Percentiles rank a stretch among this genome's conserved stretches.
These are phyloP conservation scores for Campylorhamphus procurvoides DNA, from an alignment of 2,113 vertebrate species.

Conservation along the genomic window DNA sequence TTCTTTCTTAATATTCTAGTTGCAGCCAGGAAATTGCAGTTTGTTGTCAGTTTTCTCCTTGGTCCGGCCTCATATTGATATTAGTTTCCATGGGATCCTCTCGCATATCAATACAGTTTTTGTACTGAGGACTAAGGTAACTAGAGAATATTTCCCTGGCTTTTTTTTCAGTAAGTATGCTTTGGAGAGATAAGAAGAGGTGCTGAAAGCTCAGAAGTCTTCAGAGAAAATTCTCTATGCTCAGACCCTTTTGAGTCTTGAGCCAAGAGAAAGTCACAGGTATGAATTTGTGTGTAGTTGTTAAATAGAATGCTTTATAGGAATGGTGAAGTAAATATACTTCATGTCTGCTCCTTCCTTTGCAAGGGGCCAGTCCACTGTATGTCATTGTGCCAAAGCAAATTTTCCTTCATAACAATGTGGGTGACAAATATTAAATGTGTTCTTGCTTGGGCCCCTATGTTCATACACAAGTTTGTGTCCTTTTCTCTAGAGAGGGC, in stretches of 20 bases:
- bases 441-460: neutral
- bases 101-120: constrained; percentile 99
- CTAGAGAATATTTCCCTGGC: neutral
- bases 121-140: constrained; percentile 96
- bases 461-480: neutral
- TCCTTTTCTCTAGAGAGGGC: neutral
- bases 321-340: neutral
- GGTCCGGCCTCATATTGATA: constrained; percentile 97
- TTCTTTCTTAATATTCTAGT: constrained; percentile 68
- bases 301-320: neutral
- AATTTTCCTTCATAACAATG: neutral
- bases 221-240: neutral
- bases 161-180: neutral
- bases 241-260: neutral
- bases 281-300: neutral
- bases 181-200: neutral
- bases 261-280: neutral
- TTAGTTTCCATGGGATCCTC: constrained; percentile 97
- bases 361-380: neutral
- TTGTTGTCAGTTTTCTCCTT: constrained; percentile 95
- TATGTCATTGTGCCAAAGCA: neutral
- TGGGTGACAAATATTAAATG: neutral
- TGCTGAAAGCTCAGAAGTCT: neutral
- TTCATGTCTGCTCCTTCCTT: neutral
- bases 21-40: constrained; percentile 93